These are phyloP conservation scores for Stylophora pistillata DNA, from an alignment of 64 coral and sea anemone genomes.

Conservation along the genomic window DNA sequence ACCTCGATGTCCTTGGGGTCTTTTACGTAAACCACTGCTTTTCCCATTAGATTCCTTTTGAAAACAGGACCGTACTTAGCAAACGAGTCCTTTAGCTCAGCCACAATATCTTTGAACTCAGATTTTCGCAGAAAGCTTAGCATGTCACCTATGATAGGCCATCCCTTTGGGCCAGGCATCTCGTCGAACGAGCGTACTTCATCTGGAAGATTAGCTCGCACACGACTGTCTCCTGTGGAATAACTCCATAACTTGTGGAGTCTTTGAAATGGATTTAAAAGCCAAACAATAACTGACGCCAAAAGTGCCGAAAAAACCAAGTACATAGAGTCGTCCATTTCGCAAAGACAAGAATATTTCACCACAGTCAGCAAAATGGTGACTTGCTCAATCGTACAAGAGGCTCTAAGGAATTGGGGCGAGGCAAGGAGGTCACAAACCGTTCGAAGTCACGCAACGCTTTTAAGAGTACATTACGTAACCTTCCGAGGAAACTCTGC, in stretches of 20 bases:
- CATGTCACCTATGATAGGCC: neutral
- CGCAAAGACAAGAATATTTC: neutral
- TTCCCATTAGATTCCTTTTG: neutral
- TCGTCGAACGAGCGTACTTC: conserved; percentile 3
- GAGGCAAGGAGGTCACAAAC: too few species aligned
- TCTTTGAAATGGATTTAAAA: neutral
- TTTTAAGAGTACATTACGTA: too few species aligned
- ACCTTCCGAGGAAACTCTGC: too few species aligned
- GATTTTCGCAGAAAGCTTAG: neutral
- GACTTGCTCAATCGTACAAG: too few species aligned
- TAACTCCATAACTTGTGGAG: neutral
- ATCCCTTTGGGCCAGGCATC: neutral
- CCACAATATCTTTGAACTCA: neutral
- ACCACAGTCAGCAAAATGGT: too few species aligned
- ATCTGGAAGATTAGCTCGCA: neutral
- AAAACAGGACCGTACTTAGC: conserved; percentile 34
- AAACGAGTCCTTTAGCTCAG: neutral
- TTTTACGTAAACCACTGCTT: neutral
- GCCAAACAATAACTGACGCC: neutral
- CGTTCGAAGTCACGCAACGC: too few species aligned
- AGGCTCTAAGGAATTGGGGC: too few species aligned
- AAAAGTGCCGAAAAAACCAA: neutral
- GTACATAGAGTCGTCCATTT: neutral
- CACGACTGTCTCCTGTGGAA: neutral
- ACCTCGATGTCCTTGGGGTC: neutral